Evolutionary conservation across 2,888 invertebrate species (phyloP).

Genomic region (Erannis defoliaria): DNA sequence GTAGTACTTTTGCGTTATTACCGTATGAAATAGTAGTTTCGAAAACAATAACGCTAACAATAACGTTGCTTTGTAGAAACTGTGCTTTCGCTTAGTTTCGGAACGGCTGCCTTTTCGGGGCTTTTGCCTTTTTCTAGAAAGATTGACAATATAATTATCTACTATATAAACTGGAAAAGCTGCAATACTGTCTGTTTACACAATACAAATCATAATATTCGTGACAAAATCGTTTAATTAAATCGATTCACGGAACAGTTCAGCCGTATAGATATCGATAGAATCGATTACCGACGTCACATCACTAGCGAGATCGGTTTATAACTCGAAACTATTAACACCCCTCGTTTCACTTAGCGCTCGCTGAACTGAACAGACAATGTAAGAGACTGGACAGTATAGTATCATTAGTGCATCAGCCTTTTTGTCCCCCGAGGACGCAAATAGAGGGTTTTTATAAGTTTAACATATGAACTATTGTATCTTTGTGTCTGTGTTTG

Average conservation of each 20-base stretch:
- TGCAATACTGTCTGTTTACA: slow-evolving; percentile 15
- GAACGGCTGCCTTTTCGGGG: too few relatives aligned
- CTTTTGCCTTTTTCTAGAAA: too few relatives aligned
- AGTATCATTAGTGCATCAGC: background rate
- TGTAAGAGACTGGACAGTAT: slow-evolving; percentile 4
- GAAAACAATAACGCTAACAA: too few relatives aligned
- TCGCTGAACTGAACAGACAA: background rate
- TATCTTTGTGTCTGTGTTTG: too few relatives aligned
- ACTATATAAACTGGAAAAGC: background rate
- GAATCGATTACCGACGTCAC: slow-evolving; percentile 38
- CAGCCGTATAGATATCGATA: slow-evolving; percentile 43
- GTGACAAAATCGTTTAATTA: slow-evolving; percentile 48
- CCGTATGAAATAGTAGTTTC: too few relatives aligned
- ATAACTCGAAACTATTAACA: slow-evolving; percentile 56
- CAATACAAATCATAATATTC: slow-evolving; percentile 3
- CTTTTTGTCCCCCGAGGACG: too few relatives aligned
- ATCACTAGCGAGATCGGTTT: slow-evolving; percentile 52
- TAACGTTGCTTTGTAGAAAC: too few relatives aligned
- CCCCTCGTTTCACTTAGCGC: slow-evolving; percentile 52
- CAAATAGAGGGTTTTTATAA: too few relatives aligned
- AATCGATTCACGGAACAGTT: slow-evolving; percentile 43
- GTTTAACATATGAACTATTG: too few relatives aligned
- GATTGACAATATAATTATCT: too few relatives aligned
- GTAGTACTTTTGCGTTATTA: too few relatives aligned
- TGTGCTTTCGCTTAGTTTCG: too few relatives aligned